Base-by-base conservation (phyloP, 2,888 invertebrate genomes). In the Digitonthophagus gazella region DNA sequence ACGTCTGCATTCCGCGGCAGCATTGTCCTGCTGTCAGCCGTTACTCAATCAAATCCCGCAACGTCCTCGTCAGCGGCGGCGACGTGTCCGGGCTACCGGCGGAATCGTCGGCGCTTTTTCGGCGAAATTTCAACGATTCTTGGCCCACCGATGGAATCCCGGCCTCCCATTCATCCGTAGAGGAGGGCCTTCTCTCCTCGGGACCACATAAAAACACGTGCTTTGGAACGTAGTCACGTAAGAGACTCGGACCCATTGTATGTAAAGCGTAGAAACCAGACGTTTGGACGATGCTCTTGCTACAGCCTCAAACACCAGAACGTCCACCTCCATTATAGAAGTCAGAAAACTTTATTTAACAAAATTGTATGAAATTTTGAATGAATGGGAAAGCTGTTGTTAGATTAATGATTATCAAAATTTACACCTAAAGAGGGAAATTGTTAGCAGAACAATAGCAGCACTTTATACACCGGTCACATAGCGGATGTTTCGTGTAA, bases 181-280 rank as follows among this genome's bases (percentile, higher is more conserved):
- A n/a, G n/a, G n/a, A n/a, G 28, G 28, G 11, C 28, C 28, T 44
- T 44, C 28, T 11, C 28, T 44, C 28, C 28, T 61, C 5, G 61
- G 61, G n/a, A 16, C 18, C 61, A 61, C 61, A 78, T 76, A 80
- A 78, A 81, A 79, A 79, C 78, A 77, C 74, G 77, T 77, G 79
- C 80, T 81, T 80, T 75, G 76, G 76, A 81, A 78, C 75, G 76
- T 76, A 79, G 79, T 81, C 81, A 81, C 81, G 80, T 81, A 80
- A 77, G 77, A 73, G 67, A 79, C 80, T 78, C 78, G 79, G 76
- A 75, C 78, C 81, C 79, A 81, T 81, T 81, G 81, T 81, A 81
- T 81, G 81, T 81, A 81, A 81, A 81, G 78, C 61, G 28, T 8
- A 44, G 28, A 44, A 44, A 44, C 28, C 28, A 44, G 28, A 44